Evolutionary conservation across 2,113 vertebrate species (phyloP), one percentile per base, ranked within the genome.

Genomic region (Falcunculus frontatus): DNA sequence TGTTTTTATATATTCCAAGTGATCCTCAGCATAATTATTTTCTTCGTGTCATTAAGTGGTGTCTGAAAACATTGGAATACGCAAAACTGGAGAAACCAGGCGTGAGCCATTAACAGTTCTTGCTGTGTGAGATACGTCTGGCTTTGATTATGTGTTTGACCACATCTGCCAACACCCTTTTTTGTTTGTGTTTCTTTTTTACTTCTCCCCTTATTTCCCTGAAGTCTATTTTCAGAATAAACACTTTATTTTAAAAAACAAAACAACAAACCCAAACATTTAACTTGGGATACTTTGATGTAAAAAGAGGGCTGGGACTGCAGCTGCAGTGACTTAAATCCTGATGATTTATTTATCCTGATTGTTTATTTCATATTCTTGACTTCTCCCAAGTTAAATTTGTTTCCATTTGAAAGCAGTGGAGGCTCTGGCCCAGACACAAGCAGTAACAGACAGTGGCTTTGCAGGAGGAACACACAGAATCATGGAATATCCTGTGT

Each of bases 181-280:
- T 91, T 60, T 82, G 74, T 70, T 77, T 83, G 57, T 93, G 49
- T 49, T 62, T 84, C 84, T 57, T 50, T 83, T 79, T 87, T 62
- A 3, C 69, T 84, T 87, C 69, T 83, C 35, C 37, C 33, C 16
- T 79, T 83, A 70, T 81, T 96, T 82, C 84, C 68, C 85, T 91
- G 72, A 75, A 93, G 92, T 75, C 81, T 86, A 9, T 94, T 78
- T 97, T 70, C 83, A 97, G 92, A 93, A 81, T 57, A 89, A 93
- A 94, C 65, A 74, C 77, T 94, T 96, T 44, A 41, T 67, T 86
- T 90, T 19, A 47, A 37, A 78, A 72, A 79, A 37, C 42, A 70
- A 83, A 79, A 49, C 65, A 79, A 59, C 53, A 60, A 87, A 69
- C 8, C 81, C 73, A 76, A 89, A 64, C 49, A 37, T 89, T 90